Evolutionary conservation across 2,888 invertebrate species (phyloP), one percentile per base, ranked within the genome.

Genomic region (Macaria liturata): DNA sequence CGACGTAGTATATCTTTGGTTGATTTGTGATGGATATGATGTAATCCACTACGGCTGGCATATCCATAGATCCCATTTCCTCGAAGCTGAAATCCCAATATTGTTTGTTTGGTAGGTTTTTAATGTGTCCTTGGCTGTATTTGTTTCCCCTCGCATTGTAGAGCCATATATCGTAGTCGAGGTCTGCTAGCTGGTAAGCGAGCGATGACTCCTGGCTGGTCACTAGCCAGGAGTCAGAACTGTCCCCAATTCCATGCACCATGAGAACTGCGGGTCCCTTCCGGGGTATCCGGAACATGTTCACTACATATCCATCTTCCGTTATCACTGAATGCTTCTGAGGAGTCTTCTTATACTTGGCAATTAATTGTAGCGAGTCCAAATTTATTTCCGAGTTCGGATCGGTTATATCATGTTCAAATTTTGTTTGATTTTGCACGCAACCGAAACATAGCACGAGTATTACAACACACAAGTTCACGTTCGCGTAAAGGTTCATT

Each of bases 51-150:
- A 80, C 78, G 3, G 86, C 83, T 9, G 89, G 84, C 59, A 90
- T 62, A 69, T 90, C 90, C 57, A 77, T 66, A n/a, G 78, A 69
- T 44, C 88, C 90, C 80, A 89, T 86, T 75, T 90, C 88, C 71
- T 90, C 88, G 61, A 80, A 89, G 54, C 83, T 84, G 59, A 89
- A 90, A 65, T 87, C 68, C 86, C 87, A 90, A 69, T 86, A 90
- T 9, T 75, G 62, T 57, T 81, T 77, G 56, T 71, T 57, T 4
- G 81, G 54, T 31, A 84, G 64, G 39, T 76, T 75, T 59, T 67
- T 78, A 1, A 69, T 59, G 49, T 88, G 83, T 32, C 74, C 78
- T 63, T 80, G 84, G 59, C 86, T 88, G 61, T 91, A 90, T 74
- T 83, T 84, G 67, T 89, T 89, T 32, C 90, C 90, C 68, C 90